A percentile compares a stretch with the other conserved stretches of the same genome.
Evolutionary conservation across 2,888 invertebrate species (phyloP).

Genomic region (Bruchidius siliquastri): DNA sequence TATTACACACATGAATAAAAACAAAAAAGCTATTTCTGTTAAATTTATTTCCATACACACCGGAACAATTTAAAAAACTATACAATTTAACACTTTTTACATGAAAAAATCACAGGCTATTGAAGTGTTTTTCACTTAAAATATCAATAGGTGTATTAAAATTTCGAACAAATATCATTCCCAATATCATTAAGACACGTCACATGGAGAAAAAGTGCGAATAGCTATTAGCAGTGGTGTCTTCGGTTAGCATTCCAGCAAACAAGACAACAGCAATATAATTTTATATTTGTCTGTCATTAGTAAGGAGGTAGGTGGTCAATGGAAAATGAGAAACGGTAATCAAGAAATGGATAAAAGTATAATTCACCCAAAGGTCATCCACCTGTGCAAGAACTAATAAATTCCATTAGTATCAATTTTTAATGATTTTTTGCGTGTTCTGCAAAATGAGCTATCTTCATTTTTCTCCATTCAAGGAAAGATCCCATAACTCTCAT

Average conservation of each 20-base stretch:
- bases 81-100: conserved; percentile 28
- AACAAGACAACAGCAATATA: background rate
- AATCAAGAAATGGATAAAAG: no score
- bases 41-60: conserved; percentile 30
- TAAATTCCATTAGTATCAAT: no score
- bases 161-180: conserved; percentile 1
- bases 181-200: background rate
- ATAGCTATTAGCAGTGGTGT: background rate
- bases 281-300: no score
- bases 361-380: no score
- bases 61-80: conserved; percentile 17
- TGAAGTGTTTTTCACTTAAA: conserved; percentile 12
- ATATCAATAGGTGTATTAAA: background rate
- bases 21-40: conserved; percentile 26
- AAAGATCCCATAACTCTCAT: background rate
- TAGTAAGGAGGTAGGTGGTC: no score
- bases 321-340: no score
- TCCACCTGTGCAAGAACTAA: no score
- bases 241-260: background rate
- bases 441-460: background rate
- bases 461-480: background rate
- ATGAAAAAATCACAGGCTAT: conserved; percentile 29
- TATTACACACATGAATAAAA: conserved; percentile 20
- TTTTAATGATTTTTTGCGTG: no score
- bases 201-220: background rate